phyloP scores from a whole-genome alignment of 2,888 invertebrate genomes.

The Corythucha ciliata region DNA sequence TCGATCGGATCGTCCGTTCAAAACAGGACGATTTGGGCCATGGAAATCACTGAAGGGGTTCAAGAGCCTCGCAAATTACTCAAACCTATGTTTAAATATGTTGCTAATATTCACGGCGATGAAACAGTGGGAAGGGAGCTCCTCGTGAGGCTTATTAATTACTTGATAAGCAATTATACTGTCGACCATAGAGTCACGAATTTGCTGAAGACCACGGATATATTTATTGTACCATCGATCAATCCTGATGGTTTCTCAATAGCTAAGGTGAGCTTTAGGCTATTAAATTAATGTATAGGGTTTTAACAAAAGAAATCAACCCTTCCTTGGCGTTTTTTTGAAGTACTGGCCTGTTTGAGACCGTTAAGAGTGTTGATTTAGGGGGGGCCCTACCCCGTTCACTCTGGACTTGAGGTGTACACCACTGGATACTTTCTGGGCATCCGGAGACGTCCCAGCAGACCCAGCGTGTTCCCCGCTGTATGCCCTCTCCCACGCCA shows the following conservation, averaged over 20 bases:
- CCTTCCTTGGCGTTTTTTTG: no score
- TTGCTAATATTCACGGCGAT: conserved; percentile 96
- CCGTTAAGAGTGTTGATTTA: not conserved
- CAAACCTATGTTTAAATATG: conserved; percentile 86
- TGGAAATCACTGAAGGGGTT: conserved; percentile 69
- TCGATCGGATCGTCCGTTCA: conserved; percentile 77
- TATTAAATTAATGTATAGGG: not conserved
- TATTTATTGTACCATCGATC: conserved; percentile 92
- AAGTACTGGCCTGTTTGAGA: not conserved
- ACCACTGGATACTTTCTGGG: no score
- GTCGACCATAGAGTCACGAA: conserved; percentile 58
- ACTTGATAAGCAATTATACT: conserved; percentile 68
- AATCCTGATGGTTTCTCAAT: conserved; percentile 94
- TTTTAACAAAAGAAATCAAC: no score
- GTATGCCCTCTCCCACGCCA: no score
- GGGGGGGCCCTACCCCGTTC: no score
- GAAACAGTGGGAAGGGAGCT: conserved; percentile 81
- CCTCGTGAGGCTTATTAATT: conserved; percentile 70
- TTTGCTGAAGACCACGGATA: conserved; percentile 77
- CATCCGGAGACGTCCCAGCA: no score
- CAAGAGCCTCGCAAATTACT: conserved; percentile 46
- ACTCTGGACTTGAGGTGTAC: no score
- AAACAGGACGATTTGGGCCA: conserved; percentile 67
- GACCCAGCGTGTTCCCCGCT: no score
- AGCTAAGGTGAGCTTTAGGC: conserved; percentile 52